A percentile compares a stretch with the other conserved stretches of the same genome.
These are phyloP conservation scores for Drosophila sproati DNA, from an alignment of 1,140 invertebrate species.

Conservation along the genomic window DNA sequence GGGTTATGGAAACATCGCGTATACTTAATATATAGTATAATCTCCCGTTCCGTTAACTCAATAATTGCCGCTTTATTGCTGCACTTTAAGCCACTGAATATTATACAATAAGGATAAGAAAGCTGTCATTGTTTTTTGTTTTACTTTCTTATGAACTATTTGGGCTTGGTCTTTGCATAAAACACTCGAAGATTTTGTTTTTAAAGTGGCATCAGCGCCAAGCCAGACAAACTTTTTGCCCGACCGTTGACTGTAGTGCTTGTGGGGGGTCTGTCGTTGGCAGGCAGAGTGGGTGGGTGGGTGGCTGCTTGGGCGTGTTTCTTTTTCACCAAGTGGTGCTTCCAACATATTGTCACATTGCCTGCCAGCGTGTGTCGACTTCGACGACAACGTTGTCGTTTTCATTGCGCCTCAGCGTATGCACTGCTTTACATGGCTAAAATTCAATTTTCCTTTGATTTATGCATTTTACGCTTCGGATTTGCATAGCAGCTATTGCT, in stretches of 20 bases:
- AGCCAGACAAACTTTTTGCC: constrained; percentile 64
- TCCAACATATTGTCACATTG: constrained; percentile 60
- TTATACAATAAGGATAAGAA: neutral
- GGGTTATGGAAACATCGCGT: too few species aligned
- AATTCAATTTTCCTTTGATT: constrained; percentile 80
- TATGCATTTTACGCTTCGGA: constrained; percentile 71
- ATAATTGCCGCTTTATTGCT: neutral
- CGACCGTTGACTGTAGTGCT: constrained; percentile 3
- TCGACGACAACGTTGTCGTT: constrained; percentile 13
- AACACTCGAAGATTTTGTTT: constrained; percentile 59
- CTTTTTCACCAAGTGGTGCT: constrained; percentile 1
- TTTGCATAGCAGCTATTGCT: constrained; percentile 38
- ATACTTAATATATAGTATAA: too few species aligned
- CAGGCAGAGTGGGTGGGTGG: neutral
- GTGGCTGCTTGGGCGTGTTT: too few species aligned
- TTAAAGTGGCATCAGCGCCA: constrained; percentile 67
- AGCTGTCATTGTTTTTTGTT: constrained; percentile 14
- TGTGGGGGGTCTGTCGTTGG: neutral
- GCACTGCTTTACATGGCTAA: constrained; percentile 59
- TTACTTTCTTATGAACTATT: constrained; percentile 31
- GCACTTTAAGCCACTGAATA: neutral
- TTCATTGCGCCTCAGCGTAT: constrained; percentile 37
- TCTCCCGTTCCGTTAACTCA: neutral
- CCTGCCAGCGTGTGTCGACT: constrained; percentile 48
- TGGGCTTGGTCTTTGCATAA: constrained; percentile 61